Conservation (phyloP, 2,888 invertebrate genomes). For the Melipona beecheii region DNA sequence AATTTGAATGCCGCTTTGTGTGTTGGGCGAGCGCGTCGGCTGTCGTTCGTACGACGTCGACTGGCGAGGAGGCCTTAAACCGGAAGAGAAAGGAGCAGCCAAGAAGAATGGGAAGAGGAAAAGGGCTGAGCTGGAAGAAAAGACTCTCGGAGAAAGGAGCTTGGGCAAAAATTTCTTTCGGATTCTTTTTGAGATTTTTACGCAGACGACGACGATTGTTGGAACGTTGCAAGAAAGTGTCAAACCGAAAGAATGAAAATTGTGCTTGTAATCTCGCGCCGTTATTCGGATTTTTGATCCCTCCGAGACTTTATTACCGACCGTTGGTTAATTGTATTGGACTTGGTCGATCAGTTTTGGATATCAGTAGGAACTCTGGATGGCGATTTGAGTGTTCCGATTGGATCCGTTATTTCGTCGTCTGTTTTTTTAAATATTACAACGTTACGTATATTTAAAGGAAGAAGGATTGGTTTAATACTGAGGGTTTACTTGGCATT, state of each 20-base stretch:
- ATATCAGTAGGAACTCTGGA: neutral
- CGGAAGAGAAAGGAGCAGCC: neutral
- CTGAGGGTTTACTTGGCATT: too few species aligned
- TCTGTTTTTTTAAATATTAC: too few species aligned
- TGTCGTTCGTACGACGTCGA: slow-evolving; percentile 1
- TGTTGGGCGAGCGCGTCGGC: slow-evolving; percentile 11
- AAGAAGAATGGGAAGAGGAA: neutral
- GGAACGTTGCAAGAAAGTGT: slow-evolving; percentile 7
- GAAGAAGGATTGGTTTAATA: too few species aligned
- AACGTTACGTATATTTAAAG: too few species aligned
- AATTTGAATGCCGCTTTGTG: slow-evolving; percentile 56
- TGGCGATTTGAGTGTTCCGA: neutral
- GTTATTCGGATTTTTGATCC: neutral
- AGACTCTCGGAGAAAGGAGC: slow-evolving; percentile 20
- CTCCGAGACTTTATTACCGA: neutral
- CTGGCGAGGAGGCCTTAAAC: neutral
- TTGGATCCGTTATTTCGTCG: too few species aligned
- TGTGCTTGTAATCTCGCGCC: neutral
- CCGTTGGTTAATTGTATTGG: neutral
- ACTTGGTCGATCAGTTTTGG: neutral
- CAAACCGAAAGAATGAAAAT: slow-evolving; percentile 31
- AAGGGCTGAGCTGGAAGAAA: neutral
- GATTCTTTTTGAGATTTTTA: slow-evolving; percentile 31
- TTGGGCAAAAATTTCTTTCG: slow-evolving; percentile 46
- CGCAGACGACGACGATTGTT: neutral